phyloP scores from a whole-genome alignment of 1,140 invertebrate genomes.

The Drosophila sp. region DNA sequence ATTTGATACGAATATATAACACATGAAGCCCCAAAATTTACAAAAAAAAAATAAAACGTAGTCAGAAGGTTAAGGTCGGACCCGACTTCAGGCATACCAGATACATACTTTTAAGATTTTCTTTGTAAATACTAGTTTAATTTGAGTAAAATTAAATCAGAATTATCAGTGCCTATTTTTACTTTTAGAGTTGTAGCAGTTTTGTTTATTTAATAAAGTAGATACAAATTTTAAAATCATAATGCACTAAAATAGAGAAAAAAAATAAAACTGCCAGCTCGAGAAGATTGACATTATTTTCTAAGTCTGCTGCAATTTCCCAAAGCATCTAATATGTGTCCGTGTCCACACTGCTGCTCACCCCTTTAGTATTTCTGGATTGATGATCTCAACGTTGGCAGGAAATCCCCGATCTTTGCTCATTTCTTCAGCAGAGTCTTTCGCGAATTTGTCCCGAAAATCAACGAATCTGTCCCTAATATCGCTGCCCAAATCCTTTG shows the following conservation, averaged over 20 bases:
- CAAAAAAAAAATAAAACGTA: too few species aligned
- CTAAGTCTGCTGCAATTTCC: conserved; percentile 82
- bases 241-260: conserved; percentile 31
- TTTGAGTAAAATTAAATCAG: too few species aligned
- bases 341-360: conserved; percentile 78
- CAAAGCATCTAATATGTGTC: conserved; percentile 79
- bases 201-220: too few species aligned
- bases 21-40: too few species aligned
- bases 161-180: too few species aligned
- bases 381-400: conserved; percentile 77
- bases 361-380: conserved; percentile 75
- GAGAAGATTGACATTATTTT: conserved; percentile 43
- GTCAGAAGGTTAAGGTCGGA: too few species aligned
- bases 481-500: conserved; percentile 69
- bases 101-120: too few species aligned
- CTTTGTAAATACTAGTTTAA: too few species aligned
- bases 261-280: not conserved
- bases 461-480: conserved; percentile 70
- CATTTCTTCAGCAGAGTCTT: conserved; percentile 69
- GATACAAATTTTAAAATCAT: too few species aligned
- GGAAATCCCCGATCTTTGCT: conserved; percentile 58
- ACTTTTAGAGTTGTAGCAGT: too few species aligned
- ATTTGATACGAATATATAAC: too few species aligned
- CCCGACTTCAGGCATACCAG: too few species aligned
- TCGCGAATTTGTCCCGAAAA: conserved; percentile 72